phyloP scores from a whole-genome alignment of 2,797 vertebrate genomes.

The Neomorphus geoffroyi region DNA sequence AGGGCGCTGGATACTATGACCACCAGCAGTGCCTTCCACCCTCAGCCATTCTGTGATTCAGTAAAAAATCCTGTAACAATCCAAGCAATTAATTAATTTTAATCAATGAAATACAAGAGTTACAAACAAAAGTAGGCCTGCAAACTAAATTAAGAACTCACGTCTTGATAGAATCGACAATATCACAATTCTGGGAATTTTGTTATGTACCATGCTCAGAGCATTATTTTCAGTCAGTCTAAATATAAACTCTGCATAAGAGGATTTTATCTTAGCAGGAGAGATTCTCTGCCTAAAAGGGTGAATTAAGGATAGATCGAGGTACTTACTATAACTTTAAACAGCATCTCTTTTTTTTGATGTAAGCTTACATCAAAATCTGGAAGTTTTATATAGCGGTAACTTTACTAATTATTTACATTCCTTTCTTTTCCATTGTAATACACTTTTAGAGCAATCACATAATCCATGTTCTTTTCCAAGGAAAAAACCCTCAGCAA shows the following conservation, averaged over 20 bases:
- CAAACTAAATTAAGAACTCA: background rate
- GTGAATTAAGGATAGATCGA: slow-evolving; percentile 46
- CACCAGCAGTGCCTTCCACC: background rate
- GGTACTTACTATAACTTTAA: background rate
- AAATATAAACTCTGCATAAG: slow-evolving; percentile 50
- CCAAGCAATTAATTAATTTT: background rate
- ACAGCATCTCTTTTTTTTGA: background rate
- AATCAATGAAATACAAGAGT: background rate
- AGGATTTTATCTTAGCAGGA: slow-evolving; percentile 36
- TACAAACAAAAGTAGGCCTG: background rate
- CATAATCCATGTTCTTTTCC: background rate
- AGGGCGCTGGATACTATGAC: background rate
- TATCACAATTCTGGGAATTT: background rate
- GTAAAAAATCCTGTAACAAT: background rate
- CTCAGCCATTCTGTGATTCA: background rate
- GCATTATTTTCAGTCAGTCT: slow-evolving; percentile 39
- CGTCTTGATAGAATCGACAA: background rate
- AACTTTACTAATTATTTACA: background rate
- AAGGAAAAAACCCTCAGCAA: background rate
- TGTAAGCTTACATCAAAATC: background rate
- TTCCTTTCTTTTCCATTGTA: background rate
- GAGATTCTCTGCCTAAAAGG: slow-evolving; percentile 31
- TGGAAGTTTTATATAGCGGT: background rate
- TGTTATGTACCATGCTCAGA: background rate
- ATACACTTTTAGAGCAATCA: background rate